phyloP scores from a whole-genome alignment of 30 jellyfish, hydroid and myxozoan species.

The Chrysaora quinquecirrha region DNA sequence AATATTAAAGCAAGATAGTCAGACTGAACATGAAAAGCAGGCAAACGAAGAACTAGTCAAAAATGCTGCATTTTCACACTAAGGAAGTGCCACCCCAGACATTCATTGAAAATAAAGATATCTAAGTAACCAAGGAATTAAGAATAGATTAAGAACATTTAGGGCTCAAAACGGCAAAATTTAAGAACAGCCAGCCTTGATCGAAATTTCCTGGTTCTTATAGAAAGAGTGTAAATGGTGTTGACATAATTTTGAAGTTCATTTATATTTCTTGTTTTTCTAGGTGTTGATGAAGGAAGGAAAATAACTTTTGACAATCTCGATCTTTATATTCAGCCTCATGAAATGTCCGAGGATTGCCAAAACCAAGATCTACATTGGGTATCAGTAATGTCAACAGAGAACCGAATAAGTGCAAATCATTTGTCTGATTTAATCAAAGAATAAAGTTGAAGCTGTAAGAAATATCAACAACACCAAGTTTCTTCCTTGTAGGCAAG shows the following conservation, averaged over 20 bases:
- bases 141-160: no score
- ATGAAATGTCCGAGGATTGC: neutral
- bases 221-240: neutral
- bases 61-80: no score
- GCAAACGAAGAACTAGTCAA: no score
- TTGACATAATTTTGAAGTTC: neutral
- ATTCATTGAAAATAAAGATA: neutral
- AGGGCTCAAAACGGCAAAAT: neutral
- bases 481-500: neutral
- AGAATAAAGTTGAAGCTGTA: neutral
- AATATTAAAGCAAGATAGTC: no score
- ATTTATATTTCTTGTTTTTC: neutral
- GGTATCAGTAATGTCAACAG: neutral
- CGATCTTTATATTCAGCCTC: neutral
- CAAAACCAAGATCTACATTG: neutral
- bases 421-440: neutral
- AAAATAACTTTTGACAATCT: neutral
- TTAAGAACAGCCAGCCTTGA: neutral
- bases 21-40: no score
- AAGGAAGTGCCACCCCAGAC: no score
- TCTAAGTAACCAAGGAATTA: neutral
- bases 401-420: neutral
- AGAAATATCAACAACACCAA: neutral
- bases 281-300: neutral
- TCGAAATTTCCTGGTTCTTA: neutral